Base-by-base conservation (phyloP, 2,888 invertebrate genomes). In the Nomada hirtipes region DNA sequence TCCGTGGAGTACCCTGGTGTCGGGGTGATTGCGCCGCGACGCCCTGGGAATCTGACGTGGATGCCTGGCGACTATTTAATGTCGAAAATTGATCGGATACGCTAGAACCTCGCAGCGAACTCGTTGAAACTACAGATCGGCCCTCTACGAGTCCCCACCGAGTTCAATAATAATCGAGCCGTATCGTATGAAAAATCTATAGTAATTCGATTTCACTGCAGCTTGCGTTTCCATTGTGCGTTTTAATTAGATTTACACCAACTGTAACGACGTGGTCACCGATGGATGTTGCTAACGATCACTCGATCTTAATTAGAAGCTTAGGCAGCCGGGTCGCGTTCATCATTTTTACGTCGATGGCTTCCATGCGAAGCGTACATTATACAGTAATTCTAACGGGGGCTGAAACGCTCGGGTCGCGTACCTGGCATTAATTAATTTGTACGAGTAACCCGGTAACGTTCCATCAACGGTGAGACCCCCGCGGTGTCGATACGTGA, bases 31-130 rank as follows among this genome's bases (percentile, higher is more conserved):
- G 80, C 80, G 57, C 72, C 68, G 74, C 65, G 75, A 57, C 76
- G 65, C 76, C 57, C 64, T 26, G 72, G 72, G 72, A 69, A 72
- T 76, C 50, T 20, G 64, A 76, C 55, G 65, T 52, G 20, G 80
- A 69, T 72, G 75, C 36, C 70, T 57, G 79, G 68, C 68, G 71
- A 79, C 72, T 79, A 42, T 80, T 79, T 82, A 82, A 82, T 44
- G 76, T 64, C 50, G 64, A 82, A 72, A 79, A 82, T 82, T 82
- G 71, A 82, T 82, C 82, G 79, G 75, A 76, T 80, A 60, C 61
- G 75, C 82, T 26, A 4, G 55, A 23, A 60, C 42, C 76, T 23
- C 67, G 53, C 53, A 11, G 42, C 50, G 15, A 47, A 13, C 42
- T 20, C 10, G 26, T 18, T 7, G 42, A 42, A 65, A 52, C 15